Conservation (phyloP, 2,113 vertebrate species). For the Lota lota region DNA sequence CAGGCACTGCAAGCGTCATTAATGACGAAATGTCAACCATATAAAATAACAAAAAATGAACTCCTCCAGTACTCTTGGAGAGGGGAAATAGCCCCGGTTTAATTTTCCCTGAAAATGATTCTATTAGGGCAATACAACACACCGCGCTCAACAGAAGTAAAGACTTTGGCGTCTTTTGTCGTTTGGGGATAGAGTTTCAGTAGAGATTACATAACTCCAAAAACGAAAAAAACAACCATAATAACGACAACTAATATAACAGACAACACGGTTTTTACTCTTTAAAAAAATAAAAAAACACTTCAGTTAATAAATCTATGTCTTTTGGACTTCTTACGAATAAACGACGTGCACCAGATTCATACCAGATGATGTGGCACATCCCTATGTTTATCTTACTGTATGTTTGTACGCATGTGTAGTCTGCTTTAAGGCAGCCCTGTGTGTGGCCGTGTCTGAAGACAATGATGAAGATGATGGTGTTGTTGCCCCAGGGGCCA, state of each 20-base stretch:
- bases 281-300: constrained; percentile 21
- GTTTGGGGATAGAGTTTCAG: constrained; percentile 26
- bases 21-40: constrained; percentile 66
- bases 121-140: constrained; percentile 16
- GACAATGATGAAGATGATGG: background rate
- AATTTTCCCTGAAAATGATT: constrained; percentile 43
- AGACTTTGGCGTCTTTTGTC: background rate
- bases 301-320: background rate
- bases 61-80: constrained; percentile 49
- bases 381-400: constrained; percentile 17
- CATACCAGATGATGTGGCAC: too few relatives aligned
- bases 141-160: constrained; percentile 24
- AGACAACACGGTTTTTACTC: background rate
- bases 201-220: background rate
- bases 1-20: constrained; percentile 63
- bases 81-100: constrained; percentile 38
- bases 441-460: constrained; percentile 37
- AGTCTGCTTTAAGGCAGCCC: background rate
- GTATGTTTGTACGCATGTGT: constrained; percentile 7
- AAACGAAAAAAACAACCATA: background rate
- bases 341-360: too few relatives aligned
- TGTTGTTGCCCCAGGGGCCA: constrained; percentile 31
- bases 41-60: constrained; percentile 59
- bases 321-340: too few relatives aligned
- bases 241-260: background rate